Evolutionary conservation across 1,140 invertebrate genomes (phyloP).

Genomic region (Heliothis subflexa): DNA sequence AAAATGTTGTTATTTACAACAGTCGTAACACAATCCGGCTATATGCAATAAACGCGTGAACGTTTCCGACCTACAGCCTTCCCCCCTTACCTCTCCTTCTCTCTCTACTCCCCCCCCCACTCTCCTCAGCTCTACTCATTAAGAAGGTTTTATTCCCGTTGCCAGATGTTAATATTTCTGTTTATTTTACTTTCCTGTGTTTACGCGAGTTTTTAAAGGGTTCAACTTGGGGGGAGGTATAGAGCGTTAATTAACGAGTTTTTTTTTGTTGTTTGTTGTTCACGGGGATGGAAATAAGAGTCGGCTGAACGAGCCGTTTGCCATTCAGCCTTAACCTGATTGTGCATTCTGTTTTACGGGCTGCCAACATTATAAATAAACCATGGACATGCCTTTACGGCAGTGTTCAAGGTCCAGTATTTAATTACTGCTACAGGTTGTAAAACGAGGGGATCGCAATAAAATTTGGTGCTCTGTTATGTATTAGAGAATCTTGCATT

Average conservation of each 20-base stretch:
- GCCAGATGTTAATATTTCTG: slow-evolving; percentile 57
- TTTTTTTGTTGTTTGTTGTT: slow-evolving; percentile 53
- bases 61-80: slow-evolving; percentile 41
- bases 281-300: slow-evolving; percentile 49
- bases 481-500: slow-evolving; percentile 34
- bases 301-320: slow-evolving; percentile 48
- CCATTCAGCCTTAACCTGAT: slow-evolving; percentile 49
- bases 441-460: slow-evolving; percentile 33
- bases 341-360: slow-evolving; percentile 46
- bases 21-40: slow-evolving; percentile 41
- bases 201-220: slow-evolving; percentile 53
- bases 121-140: slow-evolving; percentile 30
- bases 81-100: neutral
- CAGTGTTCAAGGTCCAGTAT: slow-evolving; percentile 34
- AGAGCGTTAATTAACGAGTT: slow-evolving; percentile 64
- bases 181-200: slow-evolving; percentile 58
- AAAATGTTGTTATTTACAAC: slow-evolving; percentile 41
- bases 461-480: slow-evolving; percentile 36
- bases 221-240: slow-evolving; percentile 48
- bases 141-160: slow-evolving; percentile 46
- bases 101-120: neutral
- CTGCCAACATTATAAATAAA: slow-evolving; percentile 46
- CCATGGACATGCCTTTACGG: slow-evolving; percentile 18
- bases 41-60: slow-evolving; percentile 43
- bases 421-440: slow-evolving; percentile 36